Evolutionary conservation across 2,797 vertebrate species (phyloP), one percentile per base, ranked within the genome.

Genomic region (Gobionotothen gibberifrons): DNA sequence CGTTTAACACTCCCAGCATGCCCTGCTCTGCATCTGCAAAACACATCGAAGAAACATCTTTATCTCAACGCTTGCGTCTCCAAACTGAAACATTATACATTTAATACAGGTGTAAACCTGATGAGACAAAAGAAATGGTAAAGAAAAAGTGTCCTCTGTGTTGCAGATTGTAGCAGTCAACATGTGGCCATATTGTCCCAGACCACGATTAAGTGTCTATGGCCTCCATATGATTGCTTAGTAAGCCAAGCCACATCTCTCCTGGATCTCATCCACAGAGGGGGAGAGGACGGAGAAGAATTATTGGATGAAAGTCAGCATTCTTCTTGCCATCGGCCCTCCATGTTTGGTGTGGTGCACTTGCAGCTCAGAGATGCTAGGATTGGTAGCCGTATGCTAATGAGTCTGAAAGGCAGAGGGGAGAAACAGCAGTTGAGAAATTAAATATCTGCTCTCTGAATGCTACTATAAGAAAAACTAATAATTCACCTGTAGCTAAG

Each of bases 311-410:
- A 87, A 90, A 89, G 84, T 89, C 83, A 77, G 76, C 82, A 86
- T 87, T 90, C 74, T 85, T 87, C 78, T 77, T 46, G 13, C 81
- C 57, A 26, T 78, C 62, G 14, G 70, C 72, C 84, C 81, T 93
- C 90, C 89, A 91, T 93, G 85, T 91, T 91, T 92, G 92, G 90
- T 86, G 86, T 89, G 85, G 81, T 88, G 85, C 79, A 51, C 22
- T 60, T 69, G 54, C 57, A 74, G 68, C 69, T 77, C 64, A 73
- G 76, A 16, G 51, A 47, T 69, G 85, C 86, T 90, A 93, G 58
- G 83, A 92, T 11, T 81, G 87, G 82, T 90, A 83, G 71, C 90
- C 91, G 42, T 94, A 94, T 39, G 81, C 44, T 63, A 82, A 56
- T 48, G 86, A 87, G 67, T 91, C 93, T 95, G 32, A 67, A 78